Percentiles rank a stretch among this genome's conserved stretches.
phyloP scores from a whole-genome alignment of 2,113 vertebrate genomes.

The Stegastes partitus region DNA sequence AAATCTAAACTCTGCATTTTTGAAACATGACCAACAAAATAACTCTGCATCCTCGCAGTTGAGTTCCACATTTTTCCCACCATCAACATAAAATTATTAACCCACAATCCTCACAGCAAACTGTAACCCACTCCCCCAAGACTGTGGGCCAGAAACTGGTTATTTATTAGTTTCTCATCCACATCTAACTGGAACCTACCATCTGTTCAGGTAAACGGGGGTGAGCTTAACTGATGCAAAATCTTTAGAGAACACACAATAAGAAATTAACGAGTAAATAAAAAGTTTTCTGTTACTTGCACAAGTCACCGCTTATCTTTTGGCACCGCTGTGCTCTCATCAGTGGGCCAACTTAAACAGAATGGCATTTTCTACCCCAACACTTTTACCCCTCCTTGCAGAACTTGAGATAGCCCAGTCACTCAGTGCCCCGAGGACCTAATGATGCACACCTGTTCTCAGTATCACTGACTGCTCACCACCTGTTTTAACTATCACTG shows the following conservation, averaged over 20 bases:
- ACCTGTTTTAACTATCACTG: slow-evolving; percentile 32
- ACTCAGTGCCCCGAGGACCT: slow-evolving; percentile 6
- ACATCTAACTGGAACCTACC: slow-evolving; percentile 7
- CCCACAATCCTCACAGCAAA: not conserved
- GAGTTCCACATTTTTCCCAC: too few species aligned
- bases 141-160: not conserved
- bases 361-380: not conserved
- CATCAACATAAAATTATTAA: too few species aligned
- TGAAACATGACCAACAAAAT: not conserved
- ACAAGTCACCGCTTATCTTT: not conserved
- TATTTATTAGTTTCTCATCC: not conserved
- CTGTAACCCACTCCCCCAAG: not conserved
- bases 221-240: not conserved
- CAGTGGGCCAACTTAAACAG: not conserved
- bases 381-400: not conserved
- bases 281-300: not conserved
- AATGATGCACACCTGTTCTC: slow-evolving; percentile 30
- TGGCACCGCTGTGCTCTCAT: not conserved
- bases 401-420: not conserved
- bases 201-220: slow-evolving; percentile 24
- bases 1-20: not conserved
- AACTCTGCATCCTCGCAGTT: not conserved
- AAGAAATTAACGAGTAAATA: not conserved
- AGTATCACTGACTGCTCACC: slow-evolving; percentile 14
- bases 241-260: not conserved